Evolutionary conservation across 2,797 vertebrate genomes (phyloP), one percentile per base, ranked within the genome.

Genomic region (Danio choprae): DNA sequence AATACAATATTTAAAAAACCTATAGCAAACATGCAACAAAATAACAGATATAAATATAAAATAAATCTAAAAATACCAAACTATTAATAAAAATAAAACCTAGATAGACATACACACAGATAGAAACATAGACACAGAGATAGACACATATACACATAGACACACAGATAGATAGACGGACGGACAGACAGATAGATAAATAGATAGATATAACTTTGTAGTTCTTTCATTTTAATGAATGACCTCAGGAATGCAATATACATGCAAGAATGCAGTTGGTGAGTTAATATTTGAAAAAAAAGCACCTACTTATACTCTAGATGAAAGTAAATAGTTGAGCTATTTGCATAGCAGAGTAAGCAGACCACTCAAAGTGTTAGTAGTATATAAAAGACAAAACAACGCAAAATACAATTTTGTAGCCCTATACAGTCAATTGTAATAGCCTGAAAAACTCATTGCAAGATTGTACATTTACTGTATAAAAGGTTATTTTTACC

Each of bases 231-330:
- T 65, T 77, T 22, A 38, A 84, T 89, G 86, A 91, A 85, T 85
- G 78, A 86, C 81, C 69, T 69, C 85, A 81, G 90, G 91, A 93
- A 93, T 92, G 91, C 18, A 74, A 87, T 84, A 82, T 29, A 79
- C 74, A 87, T 40, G 83, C 88, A 87, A 82, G 86, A 89, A 81
- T 63, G 79, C 77, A 70, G 82, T 60, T 44, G 60, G 72, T 84
- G 86, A 87, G 92, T 92, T 94, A 93, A 93, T 93, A 88, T 87
- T 93, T 92, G 89, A 76, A 85, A 85, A 79, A 85, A 80, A 89
- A 78, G n/a, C 29, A 29, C 74, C 81, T 89, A 55, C 43, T 83
- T 86, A 78, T 88, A 65, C 38, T 85, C 81, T 41, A 16, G 46
- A 70, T 77, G 60, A 85, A 84, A 88, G 84, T 83, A 91, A 90